These are phyloP conservation scores for Cryptosula pallasiana DNA, from an alignment of 2,888 invertebrate species.

Conservation along the genomic window DNA sequence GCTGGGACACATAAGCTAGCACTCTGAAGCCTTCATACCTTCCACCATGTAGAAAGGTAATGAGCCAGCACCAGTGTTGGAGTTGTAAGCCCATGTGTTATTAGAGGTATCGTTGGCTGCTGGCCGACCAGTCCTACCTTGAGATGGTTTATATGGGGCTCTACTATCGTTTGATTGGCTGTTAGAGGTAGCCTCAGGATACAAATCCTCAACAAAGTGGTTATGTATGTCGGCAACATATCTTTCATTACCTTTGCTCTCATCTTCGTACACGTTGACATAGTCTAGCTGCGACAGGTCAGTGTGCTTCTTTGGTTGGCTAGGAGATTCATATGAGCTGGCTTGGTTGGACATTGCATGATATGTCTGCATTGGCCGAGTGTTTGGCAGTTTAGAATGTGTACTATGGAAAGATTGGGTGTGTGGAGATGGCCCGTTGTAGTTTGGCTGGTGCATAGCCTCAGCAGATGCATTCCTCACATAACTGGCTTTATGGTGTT, in stretches of 20 bases:
- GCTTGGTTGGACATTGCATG: neutral
- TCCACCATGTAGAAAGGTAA: conserved; percentile 18
- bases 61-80: neutral
- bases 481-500: conserved; percentile 7
- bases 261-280: conserved; percentile 17
- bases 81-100: conserved; percentile 1
- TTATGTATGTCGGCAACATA: conserved; percentile 4
- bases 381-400: neutral
- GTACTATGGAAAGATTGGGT: neutral
- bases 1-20: neutral
- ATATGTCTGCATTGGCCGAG: neutral
- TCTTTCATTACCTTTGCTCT: neutral
- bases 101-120: neutral
- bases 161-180: neutral
- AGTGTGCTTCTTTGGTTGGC: neutral
- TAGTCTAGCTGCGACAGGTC: conserved; percentile 13
- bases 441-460: neutral
- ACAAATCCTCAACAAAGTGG: conserved; percentile 4
- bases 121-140: neutral
- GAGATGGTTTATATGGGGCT: neutral
- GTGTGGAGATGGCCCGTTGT: neutral
- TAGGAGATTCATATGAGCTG: neutral
- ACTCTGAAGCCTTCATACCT: conserved; percentile 21
- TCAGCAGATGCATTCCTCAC: neutral
- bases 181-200: neutral